These are phyloP conservation scores for Agrochola litura DNA, from an alignment of 2,888 invertebrate genomes.

Conservation along the genomic window DNA sequence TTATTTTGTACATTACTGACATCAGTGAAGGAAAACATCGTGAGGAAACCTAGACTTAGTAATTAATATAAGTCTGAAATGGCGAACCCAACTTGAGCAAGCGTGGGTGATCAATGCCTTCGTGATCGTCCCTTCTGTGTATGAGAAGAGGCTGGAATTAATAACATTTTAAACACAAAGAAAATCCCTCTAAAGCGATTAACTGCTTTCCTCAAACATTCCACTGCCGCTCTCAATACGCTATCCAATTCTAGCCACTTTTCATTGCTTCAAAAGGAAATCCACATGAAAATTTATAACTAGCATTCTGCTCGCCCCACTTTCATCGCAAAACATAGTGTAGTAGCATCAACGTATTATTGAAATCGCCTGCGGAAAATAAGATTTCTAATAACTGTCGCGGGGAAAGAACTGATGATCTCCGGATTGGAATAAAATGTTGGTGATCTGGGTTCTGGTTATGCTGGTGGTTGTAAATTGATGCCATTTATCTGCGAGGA, in stretches of 20 bases:
- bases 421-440: constrained; percentile 13
- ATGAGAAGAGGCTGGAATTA: no score
- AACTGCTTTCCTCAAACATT: constrained; percentile 29
- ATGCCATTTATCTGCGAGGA: constrained; percentile 47
- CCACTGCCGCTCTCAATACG: constrained; percentile 22
- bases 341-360: constrained; percentile 66
- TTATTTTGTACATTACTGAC: no score
- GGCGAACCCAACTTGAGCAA: no score
- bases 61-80: no score
- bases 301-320: constrained; percentile 49
- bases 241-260: constrained; percentile 19
- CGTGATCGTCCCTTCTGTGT: no score
- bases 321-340: constrained; percentile 66
- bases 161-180: no score
- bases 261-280: constrained; percentile 34
- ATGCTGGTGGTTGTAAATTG: constrained; percentile 42
- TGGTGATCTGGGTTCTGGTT: constrained; percentile 30
- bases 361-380: constrained; percentile 74
- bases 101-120: no score
- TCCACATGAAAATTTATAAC: constrained; percentile 62
- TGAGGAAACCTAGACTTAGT: no score
- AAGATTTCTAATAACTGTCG: constrained; percentile 69
- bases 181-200: neutral
- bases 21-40: no score
- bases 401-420: constrained; percentile 30